A percentile compares a stretch with the other conserved stretches of the same genome.
Evolutionary conservation across 2,888 invertebrate genomes (phyloP).

Genomic region (Platyscelio sp.): DNA sequence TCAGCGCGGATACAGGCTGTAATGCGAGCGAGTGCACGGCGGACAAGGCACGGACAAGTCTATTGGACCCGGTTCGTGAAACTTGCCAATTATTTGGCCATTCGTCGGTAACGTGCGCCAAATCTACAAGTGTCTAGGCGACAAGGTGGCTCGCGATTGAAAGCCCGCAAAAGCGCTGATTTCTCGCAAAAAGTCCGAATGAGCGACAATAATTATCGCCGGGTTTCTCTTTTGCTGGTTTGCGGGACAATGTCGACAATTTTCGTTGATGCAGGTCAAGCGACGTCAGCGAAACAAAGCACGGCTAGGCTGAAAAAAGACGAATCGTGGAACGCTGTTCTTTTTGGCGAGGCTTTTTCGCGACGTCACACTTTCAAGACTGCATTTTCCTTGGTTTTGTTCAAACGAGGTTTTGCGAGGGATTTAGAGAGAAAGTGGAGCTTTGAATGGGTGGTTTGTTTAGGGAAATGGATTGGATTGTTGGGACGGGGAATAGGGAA

Average conservation of each 20-base stretch:
- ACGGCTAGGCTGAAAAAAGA: slow-evolving; percentile 34
- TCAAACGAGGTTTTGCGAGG: not conserved
- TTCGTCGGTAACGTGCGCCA: slow-evolving; percentile 84
- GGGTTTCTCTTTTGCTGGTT: slow-evolving; percentile 27
- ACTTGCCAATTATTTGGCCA: slow-evolving; percentile 84
- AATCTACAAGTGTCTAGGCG: slow-evolving; percentile 84
- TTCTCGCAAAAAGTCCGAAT: slow-evolving; percentile 78
- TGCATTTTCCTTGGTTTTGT: slow-evolving; percentile 34
- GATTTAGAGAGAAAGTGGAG: slow-evolving; percentile 8
- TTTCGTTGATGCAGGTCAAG: slow-evolving; percentile 80
- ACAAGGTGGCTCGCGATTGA: slow-evolving; percentile 53
- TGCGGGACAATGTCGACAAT: slow-evolving; percentile 47
- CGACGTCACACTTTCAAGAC: slow-evolving; percentile 39
- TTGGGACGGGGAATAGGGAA: no score
- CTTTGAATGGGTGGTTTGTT: slow-evolving; percentile 27
- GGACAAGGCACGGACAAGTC: slow-evolving; percentile 22
- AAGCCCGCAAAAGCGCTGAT: slow-evolving; percentile 78
- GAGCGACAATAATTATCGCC: slow-evolving; percentile 80
- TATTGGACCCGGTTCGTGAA: slow-evolving; percentile 77
- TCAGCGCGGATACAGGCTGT: slow-evolving; percentile 76
- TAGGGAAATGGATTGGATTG: not conserved
- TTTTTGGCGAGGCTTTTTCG: slow-evolving; percentile 27
- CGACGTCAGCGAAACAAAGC: slow-evolving; percentile 73
- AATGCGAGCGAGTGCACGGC: slow-evolving; percentile 69
- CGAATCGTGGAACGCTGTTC: slow-evolving; percentile 18